These are phyloP conservation scores for Coremacera marginata DNA, from an alignment of 2,888 invertebrate species.

Conservation along the genomic window DNA sequence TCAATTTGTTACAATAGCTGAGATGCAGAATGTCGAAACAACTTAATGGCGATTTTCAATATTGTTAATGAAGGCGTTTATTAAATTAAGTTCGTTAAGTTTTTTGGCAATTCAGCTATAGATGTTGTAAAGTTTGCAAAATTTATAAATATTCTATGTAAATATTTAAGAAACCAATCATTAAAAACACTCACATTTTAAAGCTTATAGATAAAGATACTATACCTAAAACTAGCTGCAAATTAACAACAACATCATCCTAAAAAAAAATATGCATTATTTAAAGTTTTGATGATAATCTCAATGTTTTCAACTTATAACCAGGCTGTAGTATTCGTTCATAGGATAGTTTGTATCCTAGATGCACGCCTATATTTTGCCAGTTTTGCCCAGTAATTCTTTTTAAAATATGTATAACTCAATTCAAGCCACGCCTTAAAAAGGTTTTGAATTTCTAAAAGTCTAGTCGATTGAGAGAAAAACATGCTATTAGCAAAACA, in stretches of 20 bases:
- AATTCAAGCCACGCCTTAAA: not conserved
- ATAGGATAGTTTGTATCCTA: not conserved
- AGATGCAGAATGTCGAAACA: too few species aligned
- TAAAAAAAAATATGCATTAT: slow-evolving; percentile 9
- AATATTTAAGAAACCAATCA: not conserved
- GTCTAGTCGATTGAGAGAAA: slow-evolving; percentile 12
- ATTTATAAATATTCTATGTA: slow-evolving; percentile 11
- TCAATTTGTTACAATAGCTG: too few species aligned
- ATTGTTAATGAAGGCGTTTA: too few species aligned
- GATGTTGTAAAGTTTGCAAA: not conserved
- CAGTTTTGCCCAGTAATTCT: too few species aligned
- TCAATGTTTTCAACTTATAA: slow-evolving; percentile 7
- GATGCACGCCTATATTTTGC: not conserved
- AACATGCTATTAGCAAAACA: not conserved
- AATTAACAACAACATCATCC: not conserved
- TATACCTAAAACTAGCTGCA: not conserved
- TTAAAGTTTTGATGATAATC: slow-evolving; percentile 28
- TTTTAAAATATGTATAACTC: not conserved
- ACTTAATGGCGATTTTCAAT: too few species aligned
- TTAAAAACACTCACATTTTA: not conserved
- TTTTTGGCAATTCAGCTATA: not conserved
- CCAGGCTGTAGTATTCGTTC: not conserved
- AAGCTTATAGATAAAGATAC: not conserved
- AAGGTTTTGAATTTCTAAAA: not conserved
- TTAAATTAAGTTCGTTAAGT: too few species aligned